Evolutionary conservation across 2,888 invertebrate genomes (phyloP), one percentile per base, ranked within the genome.

Genomic region (Camptogramma bilineatum): DNA sequence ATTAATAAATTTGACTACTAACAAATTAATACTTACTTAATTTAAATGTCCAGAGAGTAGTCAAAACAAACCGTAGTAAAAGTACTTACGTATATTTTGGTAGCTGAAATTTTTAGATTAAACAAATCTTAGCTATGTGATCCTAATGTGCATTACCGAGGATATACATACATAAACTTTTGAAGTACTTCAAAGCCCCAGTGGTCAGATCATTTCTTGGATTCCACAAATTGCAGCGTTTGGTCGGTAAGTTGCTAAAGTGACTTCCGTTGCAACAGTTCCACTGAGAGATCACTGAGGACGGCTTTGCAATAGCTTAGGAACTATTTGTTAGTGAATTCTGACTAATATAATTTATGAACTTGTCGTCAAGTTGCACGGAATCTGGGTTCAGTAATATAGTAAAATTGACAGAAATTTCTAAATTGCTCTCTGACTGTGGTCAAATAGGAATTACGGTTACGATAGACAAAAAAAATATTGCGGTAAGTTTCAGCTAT

Each of bases 181-280:
- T 39, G 1, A 39, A 34, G 39, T 44, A 19, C 10, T 10, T 52
- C n/a, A 34, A 34, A 48, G 34, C 46, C 7, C n/a, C 52, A 16
- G 42, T 28, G 34, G 17, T 44, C 18, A 24, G 19, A 52, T 18
- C 18, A 19, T 4, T 50, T 51, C 44, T 50, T 54, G 31, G 19
- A 18, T 57, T 53, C 51, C 39, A 46, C 56, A 56, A 52, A 52
- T 52, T 24, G 19, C 19, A 4, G 13, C 54, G 39, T 48, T 47
- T 50, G 54, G 42, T 34, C 47, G 62, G 19, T 46, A 34, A 62
- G 56, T 56, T 62, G 34, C 51, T 46, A 47, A 61, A 59, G 52
- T 58, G 58, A 16, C 21, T 51, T 51, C 51, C 44, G 10, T 46
- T 62, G 52, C 56, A 44, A 51, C 55, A 62, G 39, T 52, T 31